These are phyloP conservation scores for Rostratula benghalensis DNA, from an alignment of 2,113 vertebrate genomes.

Conservation along the genomic window DNA sequence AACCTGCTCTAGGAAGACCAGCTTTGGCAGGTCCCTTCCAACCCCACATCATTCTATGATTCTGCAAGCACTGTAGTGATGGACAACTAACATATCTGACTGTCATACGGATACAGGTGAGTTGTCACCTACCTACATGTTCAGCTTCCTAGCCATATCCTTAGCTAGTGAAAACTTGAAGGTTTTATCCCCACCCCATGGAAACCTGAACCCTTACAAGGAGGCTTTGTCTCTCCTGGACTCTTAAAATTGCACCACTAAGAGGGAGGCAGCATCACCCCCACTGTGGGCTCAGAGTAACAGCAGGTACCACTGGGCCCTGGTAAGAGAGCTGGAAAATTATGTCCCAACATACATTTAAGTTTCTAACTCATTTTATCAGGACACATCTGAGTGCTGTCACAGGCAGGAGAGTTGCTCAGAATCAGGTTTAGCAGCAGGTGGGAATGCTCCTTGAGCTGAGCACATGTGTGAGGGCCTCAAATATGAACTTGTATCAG, in stretches of 20 bases:
- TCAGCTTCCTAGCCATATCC: neutral
- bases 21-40: too few relatives aligned
- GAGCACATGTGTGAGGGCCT: neutral
- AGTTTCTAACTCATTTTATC: neutral
- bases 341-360: neutral
- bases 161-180: neutral
- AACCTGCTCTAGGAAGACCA: too few relatives aligned
- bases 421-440: neutral
- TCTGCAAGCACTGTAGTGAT: too few relatives aligned
- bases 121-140: neutral
- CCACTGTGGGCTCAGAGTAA: neutral
- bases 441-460: neutral
- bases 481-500: neutral
- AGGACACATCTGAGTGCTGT: neutral
- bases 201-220: neutral
- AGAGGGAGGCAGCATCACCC: neutral
- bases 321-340: neutral
- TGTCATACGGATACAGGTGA: neutral
- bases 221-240: neutral
- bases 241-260: neutral
- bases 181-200: neutral
- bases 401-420: neutral
- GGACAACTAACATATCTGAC: neutral
- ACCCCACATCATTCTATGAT: too few relatives aligned
- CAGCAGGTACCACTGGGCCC: neutral